Base-by-base conservation (phyloP, 2,888 invertebrate species). In the Cheilosia pagana region DNA sequence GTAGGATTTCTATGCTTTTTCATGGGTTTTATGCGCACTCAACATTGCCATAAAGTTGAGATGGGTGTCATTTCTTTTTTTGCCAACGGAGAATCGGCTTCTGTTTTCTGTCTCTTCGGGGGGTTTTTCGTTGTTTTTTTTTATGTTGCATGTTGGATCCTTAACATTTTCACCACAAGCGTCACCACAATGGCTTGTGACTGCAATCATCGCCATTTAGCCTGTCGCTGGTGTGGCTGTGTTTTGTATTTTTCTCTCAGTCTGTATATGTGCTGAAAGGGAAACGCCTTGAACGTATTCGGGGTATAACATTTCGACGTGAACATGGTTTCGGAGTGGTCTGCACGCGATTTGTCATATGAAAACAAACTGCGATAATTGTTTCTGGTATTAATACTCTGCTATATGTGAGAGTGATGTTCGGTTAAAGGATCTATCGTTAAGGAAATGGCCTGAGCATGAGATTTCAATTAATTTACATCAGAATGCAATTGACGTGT, bases 1-100 rank as follows among this genome's bases (percentile, higher is more conserved):
- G 16, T 53, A 28, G 14, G 52, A 59, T 60, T 41, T 41, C 16
- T 53, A 74, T 75, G 70, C 19, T 48, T 68, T 53, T 79, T 67
- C 48, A 67, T 74, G 74, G 39, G 31, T 74, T 74, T 74, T 81
- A 68, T 62, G 67, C 55, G 68, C 60, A 57, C 75, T 75, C 68
- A 68, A 55, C 62, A 41, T 41, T 50, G 67, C 60, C 48, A 67
- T 81, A 50, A 62, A 81, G 62, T 68, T 41, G 75, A 68, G 68
- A 70, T 55, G 55, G 41, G 67, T 75, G 62, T 57, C 50, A 55
- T 62, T 68, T 50, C 41, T 48, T 62, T 68, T 81, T 81, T 68
- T 28, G 35, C 16, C 48, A 55, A 41, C 45, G 14, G 23, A 8
- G 19, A 45, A 19, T n/a, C 28, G 45, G 55, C 53, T 79, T 41